A percentile compares a stretch with the other conserved stretches of the same genome.
These are phyloP conservation scores for Zygothrica quintamaculata DNA, from an alignment of 2,888 invertebrate species.

Conservation along the genomic window DNA sequence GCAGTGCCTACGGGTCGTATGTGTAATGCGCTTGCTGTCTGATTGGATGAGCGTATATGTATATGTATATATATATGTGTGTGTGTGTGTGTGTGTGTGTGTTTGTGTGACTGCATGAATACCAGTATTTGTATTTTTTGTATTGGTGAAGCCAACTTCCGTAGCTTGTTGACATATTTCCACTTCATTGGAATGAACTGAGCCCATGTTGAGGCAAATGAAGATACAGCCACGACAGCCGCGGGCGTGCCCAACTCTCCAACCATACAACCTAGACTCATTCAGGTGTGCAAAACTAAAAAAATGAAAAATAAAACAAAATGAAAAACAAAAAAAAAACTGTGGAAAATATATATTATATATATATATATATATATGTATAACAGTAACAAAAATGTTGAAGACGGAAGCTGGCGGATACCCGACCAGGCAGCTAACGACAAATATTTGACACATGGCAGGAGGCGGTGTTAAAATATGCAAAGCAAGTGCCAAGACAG, in stretches of 20 bases:
- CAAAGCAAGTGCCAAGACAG: conserved; percentile 66
- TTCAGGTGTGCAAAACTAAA: conserved; percentile 57
- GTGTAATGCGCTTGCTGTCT: conserved; percentile 46
- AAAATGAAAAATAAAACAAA: neutral
- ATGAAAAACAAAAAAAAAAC: conserved; percentile 3
- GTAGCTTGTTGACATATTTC: conserved; percentile 79
- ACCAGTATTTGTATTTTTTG: conserved; percentile 34
- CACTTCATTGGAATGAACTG: conserved; percentile 75
- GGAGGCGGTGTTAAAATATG: conserved; percentile 63
- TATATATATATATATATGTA: neutral
- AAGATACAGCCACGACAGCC: conserved; percentile 70
- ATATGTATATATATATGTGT: conserved; percentile 18
- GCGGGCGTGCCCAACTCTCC: conserved; percentile 37
- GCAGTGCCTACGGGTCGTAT: conserved; percentile 61
- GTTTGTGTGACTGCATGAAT: conserved; percentile 16
- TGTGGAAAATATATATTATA: conserved; percentile 1
- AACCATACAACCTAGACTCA: conserved; percentile 39
- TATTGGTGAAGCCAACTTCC: conserved; percentile 71
- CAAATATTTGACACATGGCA: conserved; percentile 73
- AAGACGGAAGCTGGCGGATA: conserved; percentile 57
- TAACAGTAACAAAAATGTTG: conserved; percentile 8
- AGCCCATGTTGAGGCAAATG: conserved; percentile 53
- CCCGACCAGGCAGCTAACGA: conserved; percentile 61
- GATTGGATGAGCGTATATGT: conserved; percentile 24
- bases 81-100: conserved; percentile 7